Conservation (phyloP, 2,113 vertebrate genomes). For the Fulmarus glacialis region DNA sequence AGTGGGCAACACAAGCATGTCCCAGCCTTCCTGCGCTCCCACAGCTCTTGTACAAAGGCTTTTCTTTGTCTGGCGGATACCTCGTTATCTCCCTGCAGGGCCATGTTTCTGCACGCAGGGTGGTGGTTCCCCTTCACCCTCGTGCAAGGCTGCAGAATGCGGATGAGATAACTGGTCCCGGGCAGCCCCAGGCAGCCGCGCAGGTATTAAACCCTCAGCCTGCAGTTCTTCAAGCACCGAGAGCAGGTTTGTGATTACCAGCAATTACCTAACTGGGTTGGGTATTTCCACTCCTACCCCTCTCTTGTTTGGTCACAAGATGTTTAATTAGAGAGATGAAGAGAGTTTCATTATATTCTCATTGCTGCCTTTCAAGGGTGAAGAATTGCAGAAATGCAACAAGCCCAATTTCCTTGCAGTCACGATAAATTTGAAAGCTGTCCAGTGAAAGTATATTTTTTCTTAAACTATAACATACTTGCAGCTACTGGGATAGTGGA, state of each 20-base stretch:
- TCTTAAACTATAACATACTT: neutral
- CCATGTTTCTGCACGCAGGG: neutral
- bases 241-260: slow-evolving; percentile 29
- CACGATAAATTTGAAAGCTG: slow-evolving; percentile 15
- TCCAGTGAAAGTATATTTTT: neutral
- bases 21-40: neutral
- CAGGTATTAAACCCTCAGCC: slow-evolving; percentile 3
- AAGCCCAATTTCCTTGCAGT: neutral
- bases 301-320: slow-evolving; percentile 43
- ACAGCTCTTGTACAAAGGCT: neutral
- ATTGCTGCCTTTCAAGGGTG: neutral
- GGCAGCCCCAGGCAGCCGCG: slow-evolving; percentile 15
- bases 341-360: slow-evolving; percentile 26
- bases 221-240: neutral
- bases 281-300: slow-evolving; percentile 50
- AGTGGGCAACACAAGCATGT: neutral
- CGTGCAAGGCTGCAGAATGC: neutral
- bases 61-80: neutral
- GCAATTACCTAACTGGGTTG: slow-evolving; percentile 19
- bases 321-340: slow-evolving; percentile 43
- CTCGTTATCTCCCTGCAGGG: neutral
- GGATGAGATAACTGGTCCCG: neutral
- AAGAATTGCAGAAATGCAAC: slow-evolving; percentile 38
- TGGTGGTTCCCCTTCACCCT: neutral
- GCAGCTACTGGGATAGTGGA: neutral